Conservation (phyloP, 2,113 vertebrate species). For the Phalacrocorax brasilianus region DNA sequence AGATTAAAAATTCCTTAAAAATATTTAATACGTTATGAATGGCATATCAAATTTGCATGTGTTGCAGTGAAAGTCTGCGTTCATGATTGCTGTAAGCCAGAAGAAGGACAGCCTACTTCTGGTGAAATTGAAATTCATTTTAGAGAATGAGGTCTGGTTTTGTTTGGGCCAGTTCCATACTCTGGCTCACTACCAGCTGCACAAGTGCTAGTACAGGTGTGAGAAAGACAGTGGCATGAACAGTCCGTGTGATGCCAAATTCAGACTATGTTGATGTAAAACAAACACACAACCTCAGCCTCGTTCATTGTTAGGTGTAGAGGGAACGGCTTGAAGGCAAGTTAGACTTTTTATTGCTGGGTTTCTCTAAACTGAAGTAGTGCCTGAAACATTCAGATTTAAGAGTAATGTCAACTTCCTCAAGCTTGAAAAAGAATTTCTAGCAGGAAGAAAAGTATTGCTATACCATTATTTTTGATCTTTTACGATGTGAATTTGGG, state of each 20-base stretch:
- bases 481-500: background rate
- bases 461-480: background rate
- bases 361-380: background rate
- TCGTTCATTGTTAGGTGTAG: background rate
- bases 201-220: too few relatives aligned
- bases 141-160: background rate
- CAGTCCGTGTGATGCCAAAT: background rate
- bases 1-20: background rate
- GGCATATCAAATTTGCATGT: background rate
- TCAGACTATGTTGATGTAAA: background rate
- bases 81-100: background rate
- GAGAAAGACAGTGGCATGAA: background rate
- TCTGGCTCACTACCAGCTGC: background rate
- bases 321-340: background rate
- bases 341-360: background rate
- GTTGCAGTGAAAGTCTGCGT: background rate
- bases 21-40: background rate
- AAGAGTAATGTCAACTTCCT: background rate
- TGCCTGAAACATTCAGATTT: background rate
- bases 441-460: background rate
- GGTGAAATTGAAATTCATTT: background rate
- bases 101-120: background rate
- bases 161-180: background rate
- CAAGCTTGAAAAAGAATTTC: background rate
- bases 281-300: background rate